phyloP scores from a whole-genome alignment of 2,888 invertebrate genomes.

The Tipula unca region DNA sequence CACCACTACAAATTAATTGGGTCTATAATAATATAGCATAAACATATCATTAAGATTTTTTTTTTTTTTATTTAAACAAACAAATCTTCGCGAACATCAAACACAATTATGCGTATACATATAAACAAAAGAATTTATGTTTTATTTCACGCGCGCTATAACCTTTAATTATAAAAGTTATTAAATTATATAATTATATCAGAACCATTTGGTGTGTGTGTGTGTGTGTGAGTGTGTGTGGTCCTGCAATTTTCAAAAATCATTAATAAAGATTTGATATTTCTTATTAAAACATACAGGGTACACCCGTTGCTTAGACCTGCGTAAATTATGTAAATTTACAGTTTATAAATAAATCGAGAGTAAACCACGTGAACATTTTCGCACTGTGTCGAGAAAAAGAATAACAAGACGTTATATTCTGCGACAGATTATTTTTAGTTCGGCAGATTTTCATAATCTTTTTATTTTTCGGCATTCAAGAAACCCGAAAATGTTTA shows the following conservation, averaged over 20 bases:
- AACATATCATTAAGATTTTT: neutral
- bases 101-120: neutral
- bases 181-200: neutral
- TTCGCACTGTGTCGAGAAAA: neutral
- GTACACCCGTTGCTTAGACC: neutral
- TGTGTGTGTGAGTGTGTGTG: neutral
- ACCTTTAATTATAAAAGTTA: neutral
- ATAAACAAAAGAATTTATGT: neutral
- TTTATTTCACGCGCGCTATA: neutral
- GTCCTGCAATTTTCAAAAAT: neutral
- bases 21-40: neutral
- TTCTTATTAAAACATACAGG: neutral
- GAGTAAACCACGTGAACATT: neutral
- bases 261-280: too few relatives aligned
- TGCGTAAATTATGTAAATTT: neutral
- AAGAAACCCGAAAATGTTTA: neutral
- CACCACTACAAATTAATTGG: neutral
- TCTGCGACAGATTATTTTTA: neutral
- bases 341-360: neutral
- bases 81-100: neutral
- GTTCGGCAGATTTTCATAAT: neutral
- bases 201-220: neutral
- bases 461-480: neutral
- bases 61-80: too few relatives aligned
- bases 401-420: neutral